Evolutionary conservation across 2,797 vertebrate genomes (phyloP), one percentile per base, ranked within the genome.

Genomic region (Leptodactylus fallax): DNA sequence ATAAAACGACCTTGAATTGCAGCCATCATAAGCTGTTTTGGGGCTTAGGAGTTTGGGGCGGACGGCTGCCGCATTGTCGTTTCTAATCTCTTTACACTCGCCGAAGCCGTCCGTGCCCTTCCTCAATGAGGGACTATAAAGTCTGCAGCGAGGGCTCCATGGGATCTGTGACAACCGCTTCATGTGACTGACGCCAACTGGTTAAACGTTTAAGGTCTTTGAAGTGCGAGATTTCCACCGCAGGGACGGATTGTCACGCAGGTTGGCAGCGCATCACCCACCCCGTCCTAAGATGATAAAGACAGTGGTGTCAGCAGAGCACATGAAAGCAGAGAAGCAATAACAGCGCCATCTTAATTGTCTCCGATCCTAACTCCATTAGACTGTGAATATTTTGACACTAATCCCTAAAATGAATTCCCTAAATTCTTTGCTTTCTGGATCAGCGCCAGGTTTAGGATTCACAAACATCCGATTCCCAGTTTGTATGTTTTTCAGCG

Each of bases 1-100:
- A 5, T 19, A 90, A 90, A 77, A 81, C 7, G 91, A 93, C 94
- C 92, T 94, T 94, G 93, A 92, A 89, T 91, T 21, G 81, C 76
- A 87, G 87, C 86, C 0, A 23, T 80, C 81, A 90, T 90, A 87
- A 91, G 91, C 87, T 92, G 88, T 89, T 92, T 93, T 92, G 90
- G 86, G 82, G 79, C 27, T 81, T 86, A 72, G 90, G 91, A 92
- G 60, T 89, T 89, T 87, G 91, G 89, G 90, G 89, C 88, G 88
- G 85, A 90, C 89, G 89, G 87, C 90, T 91, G 92, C 90, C 91
- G 89, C 0, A 0, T 90, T 89, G 84, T 89, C 76, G 91, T 89
- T 83, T 89, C 85, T 94, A 93, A 94, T 93, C 92, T 90, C 81
- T 92, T 92, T 91, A 86, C 0, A 5, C 87, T n/a, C 87, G 87